Evolutionary conservation across 2,888 invertebrate genomes (phyloP), one percentile per base, ranked within the genome.

Genomic region (Dione vanillae): DNA sequence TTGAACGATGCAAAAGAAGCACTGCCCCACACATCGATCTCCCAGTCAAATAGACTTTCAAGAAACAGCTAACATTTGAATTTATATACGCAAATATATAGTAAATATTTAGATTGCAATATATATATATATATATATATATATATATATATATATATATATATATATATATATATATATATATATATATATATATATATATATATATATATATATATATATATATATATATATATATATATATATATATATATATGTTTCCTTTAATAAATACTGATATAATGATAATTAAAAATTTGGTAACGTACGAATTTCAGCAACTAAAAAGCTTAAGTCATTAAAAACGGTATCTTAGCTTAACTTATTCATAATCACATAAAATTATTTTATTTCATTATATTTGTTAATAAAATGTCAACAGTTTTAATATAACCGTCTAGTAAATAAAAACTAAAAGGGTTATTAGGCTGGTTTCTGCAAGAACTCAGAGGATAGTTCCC

Each of bases 1-100:
- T n/a, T n/a, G 49, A 27, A 67, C 65, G 61, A 66, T 49, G 68
- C 70, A 59, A 73, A 73, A 65, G 67, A 73, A 73, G 59, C 67
- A 62, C 49, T 49, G 47, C 49, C 64, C 35, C 68, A 73, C 65
- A 70, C 70, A 73, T 68, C 56, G 61, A 49, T 73, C 62, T 61
- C 47, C 47, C 65, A 47, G 61, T 70, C 61, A 70, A 67, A 70
- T 65, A 65, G 27, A 70, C 56, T 47, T 40, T 10, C 45, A 72
- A 72, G 71, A 72, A 61, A 66, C 37, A 54, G 11, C 64, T 14
- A 35, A 9, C 11, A 64, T 47, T 35, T 40, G 37, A 40, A 37
- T 19, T 37, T 56, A 40, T n/a, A 40, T 47, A 20, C 20, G 16
- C 12, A 49, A 49, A 64, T 49, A 37, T 49, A 49, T 6, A 9